A percentile compares a stretch with the other conserved stretches of the same genome.
Conservation (phyloP, 1,140 invertebrate species). For the Neodiprion pinetum region DNA sequence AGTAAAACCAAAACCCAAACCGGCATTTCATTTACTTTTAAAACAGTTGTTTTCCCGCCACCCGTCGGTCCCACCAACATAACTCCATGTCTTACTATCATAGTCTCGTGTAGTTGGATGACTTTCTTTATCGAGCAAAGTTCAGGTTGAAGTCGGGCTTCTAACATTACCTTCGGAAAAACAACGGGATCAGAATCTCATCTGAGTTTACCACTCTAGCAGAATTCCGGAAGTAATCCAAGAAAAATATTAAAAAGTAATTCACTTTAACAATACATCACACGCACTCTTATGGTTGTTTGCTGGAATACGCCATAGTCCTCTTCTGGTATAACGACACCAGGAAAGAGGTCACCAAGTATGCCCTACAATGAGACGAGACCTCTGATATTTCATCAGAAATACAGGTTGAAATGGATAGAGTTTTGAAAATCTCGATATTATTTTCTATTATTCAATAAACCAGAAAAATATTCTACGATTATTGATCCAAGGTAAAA, state of each 20-base stretch:
- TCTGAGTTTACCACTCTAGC: too few species aligned
- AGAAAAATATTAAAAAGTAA: not conserved
- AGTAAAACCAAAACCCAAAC: not conserved
- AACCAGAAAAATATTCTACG: conserved; percentile 5
- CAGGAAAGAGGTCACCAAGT: conserved; percentile 88
- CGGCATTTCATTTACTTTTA: conserved; percentile 61
- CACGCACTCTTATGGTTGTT: conserved; percentile 58
- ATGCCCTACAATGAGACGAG: conserved; percentile 74
- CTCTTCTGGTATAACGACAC: conserved; percentile 76
- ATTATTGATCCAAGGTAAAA: not conserved
- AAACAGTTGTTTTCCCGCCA: conserved; percentile 79
- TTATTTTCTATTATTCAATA: not conserved
- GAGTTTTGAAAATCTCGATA: too few species aligned
- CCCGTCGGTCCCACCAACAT: conserved; percentile 93
- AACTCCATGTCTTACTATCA: conserved; percentile 91
- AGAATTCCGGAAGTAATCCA: too few species aligned
- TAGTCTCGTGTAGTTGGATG: conserved; percentile 88
- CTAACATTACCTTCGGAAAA: conserved; percentile 53
- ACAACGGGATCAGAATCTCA: not conserved
- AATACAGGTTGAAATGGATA: conserved; percentile 10
- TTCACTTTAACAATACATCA: conserved; percentile 10
- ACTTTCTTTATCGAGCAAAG: conserved; percentile 76
- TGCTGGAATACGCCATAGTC: conserved; percentile 78
- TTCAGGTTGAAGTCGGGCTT: conserved; percentile 69
- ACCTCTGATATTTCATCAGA: not conserved